Base-by-base conservation (phyloP, 2,888 invertebrate genomes). In the Eupithecia exiguata region DNA sequence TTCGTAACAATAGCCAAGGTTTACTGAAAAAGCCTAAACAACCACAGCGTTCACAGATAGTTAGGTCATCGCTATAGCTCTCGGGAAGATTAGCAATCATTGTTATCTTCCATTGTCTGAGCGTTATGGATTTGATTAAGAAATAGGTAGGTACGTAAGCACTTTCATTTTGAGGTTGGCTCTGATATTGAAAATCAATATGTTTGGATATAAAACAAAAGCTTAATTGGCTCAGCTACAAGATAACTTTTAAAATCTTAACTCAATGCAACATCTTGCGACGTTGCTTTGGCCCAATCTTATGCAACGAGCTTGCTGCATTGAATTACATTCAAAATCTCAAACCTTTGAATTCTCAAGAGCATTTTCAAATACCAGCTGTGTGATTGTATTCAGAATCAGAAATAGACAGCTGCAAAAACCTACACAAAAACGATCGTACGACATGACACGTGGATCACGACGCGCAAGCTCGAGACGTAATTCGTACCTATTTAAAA, bases 401-500 rank as follows among this genome's bases (percentile, higher is more conserved):
- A 53, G 30, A 72, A 75, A 75, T 75, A 75, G 36, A 68, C 67
- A 63, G 62, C 70, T 70, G 61, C 61, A 71, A 70, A 14, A 63
- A 72, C 61, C 66, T 68, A 66, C 75, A 58, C 58, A 58, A 58
- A 58, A 58, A 58, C 58, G 25, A 25, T 25, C 58, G 58, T 58
- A 58, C 58, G 58, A 58, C 12, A 25, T 14, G 25, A 69, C 77
- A 79, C 77, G 80, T 78, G 77, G 36, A 68, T 40, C 46, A 62
- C 74, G 58, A 79, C 74, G 72, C 77, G 77, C 73, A 70, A 77
- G 79, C 78, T 72, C 35, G 5, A 68, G 67, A 76, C 75, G 76
- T 74, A 53, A 74, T 66, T 68, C 40, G 71, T 69, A n/a, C n/a
- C n/a, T n/a, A 38, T 69, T 68, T 77, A 74, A 74, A 76, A 74